Conservation (phyloP, 2,113 vertebrate genomes). For the Varanus salvator region DNA sequence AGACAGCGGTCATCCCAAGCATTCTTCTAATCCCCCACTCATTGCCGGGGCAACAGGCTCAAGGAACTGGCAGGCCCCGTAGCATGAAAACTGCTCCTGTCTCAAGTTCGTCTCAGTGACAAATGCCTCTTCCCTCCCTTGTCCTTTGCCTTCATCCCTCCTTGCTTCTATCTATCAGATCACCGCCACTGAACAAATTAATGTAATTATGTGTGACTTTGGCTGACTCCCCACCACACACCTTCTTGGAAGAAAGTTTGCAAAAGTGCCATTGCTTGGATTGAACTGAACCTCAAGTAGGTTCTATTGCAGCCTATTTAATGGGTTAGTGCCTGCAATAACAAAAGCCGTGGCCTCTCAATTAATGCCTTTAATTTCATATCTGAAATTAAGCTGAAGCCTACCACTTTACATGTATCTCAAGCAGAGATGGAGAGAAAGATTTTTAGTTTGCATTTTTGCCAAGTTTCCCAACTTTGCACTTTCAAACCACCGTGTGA, state of each 20-base stretch:
- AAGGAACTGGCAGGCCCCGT: constrained; percentile 67
- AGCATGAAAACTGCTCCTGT: constrained; percentile 70
- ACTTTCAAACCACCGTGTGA: too few relatives aligned
- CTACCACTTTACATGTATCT: not conserved
- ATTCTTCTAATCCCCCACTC: constrained; percentile 82
- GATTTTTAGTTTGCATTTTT: too few relatives aligned
- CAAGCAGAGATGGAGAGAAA: too few relatives aligned
- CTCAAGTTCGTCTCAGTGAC: constrained; percentile 64
- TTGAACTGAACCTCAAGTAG: constrained; percentile 33
- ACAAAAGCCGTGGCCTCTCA: constrained; percentile 18
- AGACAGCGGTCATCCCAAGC: constrained; percentile 77
- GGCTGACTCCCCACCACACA: not conserved
- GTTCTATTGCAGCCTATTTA: constrained; percentile 44
- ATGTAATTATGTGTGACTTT: constrained; percentile 51
- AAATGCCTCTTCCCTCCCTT: constrained; percentile 4
- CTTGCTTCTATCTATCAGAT: not conserved
- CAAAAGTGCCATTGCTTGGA: constrained; percentile 46
- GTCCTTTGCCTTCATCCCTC: not conserved
- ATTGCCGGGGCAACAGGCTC: constrained; percentile 83
- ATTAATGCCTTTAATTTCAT: constrained; percentile 40
- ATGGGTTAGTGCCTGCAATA: constrained; percentile 34
- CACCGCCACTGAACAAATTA: not conserved
- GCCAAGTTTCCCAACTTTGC: too few relatives aligned
- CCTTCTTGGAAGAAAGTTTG: constrained; percentile 46
- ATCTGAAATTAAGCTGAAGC: not conserved